phyloP scores from a whole-genome alignment of 2,888 invertebrate genomes.

The Podabrus alpinus region DNA sequence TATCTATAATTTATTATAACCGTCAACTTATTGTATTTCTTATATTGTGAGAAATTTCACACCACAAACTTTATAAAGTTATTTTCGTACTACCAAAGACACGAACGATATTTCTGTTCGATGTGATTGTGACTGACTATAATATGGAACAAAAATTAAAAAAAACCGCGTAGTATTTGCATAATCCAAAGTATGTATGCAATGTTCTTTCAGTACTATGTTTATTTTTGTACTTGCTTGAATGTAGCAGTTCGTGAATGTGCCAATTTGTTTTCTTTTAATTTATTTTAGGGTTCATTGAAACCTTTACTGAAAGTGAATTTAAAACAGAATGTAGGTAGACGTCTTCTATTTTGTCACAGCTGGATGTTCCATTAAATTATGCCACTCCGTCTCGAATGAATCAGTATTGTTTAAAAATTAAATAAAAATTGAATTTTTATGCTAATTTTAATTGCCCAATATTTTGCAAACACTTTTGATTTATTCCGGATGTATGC shows the following conservation, averaged over 20 bases:
- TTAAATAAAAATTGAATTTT: conserved; percentile 4
- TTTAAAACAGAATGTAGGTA: conserved; percentile 16
- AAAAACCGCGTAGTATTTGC: conserved; percentile 38
- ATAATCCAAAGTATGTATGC: conserved; percentile 45
- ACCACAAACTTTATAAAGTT: conserved; percentile 2
- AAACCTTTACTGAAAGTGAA: conserved; percentile 35
- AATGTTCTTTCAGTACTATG: conserved; percentile 43
- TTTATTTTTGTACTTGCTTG: conserved; percentile 38
- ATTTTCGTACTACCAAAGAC: conserved; percentile 5
- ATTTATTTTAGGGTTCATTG: conserved; percentile 52
- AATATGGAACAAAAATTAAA: conserved; percentile 27
- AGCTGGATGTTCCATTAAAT: conserved; percentile 2
- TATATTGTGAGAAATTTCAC: conserved; percentile 8
- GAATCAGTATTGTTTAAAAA: neutral
- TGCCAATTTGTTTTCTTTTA: conserved; percentile 50
- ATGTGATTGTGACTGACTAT: neutral
- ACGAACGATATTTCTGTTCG: neutral
- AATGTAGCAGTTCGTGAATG: conserved; percentile 42
- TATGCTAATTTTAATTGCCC: conserved; percentile 4
- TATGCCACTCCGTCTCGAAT: neutral
- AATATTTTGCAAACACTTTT: neutral
- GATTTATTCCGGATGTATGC: neutral
- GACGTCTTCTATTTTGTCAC: conserved; percentile 1
- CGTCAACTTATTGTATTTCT: conserved; percentile 13
- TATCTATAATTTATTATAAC: conserved; percentile 28